Evolutionary conservation across 1,140 invertebrate genomes (phyloP).

Genomic region (Lasaia peninsularis): DNA sequence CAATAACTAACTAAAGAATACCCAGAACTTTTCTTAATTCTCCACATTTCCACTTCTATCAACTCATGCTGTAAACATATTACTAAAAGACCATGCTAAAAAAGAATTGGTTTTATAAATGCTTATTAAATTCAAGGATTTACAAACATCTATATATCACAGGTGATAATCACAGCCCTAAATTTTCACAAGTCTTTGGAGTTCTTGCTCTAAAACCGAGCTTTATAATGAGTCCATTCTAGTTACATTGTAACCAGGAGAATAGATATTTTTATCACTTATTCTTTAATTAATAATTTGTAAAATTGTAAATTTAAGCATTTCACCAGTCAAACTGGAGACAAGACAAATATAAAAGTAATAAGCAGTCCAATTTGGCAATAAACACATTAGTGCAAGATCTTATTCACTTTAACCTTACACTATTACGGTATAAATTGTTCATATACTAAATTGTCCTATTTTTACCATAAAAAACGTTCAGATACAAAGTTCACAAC

Average conservation of each 20-base stretch:
- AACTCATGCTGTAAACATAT: neutral
- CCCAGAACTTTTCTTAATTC: too few relatives aligned
- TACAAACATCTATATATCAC: conserved; percentile 21
- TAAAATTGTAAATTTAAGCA: neutral
- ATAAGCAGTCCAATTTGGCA: neutral
- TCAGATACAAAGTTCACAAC: conserved; percentile 56
- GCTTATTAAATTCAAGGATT: conserved; percentile 15
- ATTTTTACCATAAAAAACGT: conserved; percentile 13
- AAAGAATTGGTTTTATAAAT: conserved; percentile 5
- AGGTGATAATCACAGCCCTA: conserved; percentile 15
- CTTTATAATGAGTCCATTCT: neutral
- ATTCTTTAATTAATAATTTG: neutral
- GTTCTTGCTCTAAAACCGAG: neutral
- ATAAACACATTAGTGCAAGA: neutral
- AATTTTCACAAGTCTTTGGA: neutral
- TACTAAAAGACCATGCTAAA: neutral
- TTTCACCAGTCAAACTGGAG: neutral
- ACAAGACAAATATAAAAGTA: neutral
- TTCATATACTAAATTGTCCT: conserved; percentile 25
- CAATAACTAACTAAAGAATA: too few relatives aligned
- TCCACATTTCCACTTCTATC: neutral
- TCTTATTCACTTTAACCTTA: conserved; percentile 28
- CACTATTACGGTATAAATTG: conserved; percentile 2
- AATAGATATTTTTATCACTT: neutral
- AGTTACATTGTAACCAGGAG: neutral